Evolutionary conservation across 2,888 invertebrate genomes (phyloP), one percentile per base, ranked within the genome.

Genomic region (Hofmannophila pseudospretella): DNA sequence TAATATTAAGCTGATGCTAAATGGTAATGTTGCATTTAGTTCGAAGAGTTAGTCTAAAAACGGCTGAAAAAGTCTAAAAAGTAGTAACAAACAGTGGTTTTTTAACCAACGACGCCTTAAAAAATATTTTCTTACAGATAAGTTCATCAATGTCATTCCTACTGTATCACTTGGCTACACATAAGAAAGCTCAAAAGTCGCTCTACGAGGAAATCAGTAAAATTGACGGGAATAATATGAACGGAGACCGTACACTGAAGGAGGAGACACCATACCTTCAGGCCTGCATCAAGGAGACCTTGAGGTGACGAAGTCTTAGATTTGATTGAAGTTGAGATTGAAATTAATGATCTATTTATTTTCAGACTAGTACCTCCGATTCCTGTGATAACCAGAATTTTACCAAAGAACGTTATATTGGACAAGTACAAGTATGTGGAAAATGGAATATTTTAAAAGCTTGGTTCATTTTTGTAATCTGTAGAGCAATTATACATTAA

Each of bases 131-230:
- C 39, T 64, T 73, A 8, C 54, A 90, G 90, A 88, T 90, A 4
- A 77, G 89, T 0, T 90, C 90, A 42, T 88, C 90, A 1, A 85
- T 89, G 54, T 86, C 89, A 0, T 92, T 92, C 54, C 56, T 91
- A 16, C 50, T 94, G 37, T 94, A 93, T 58, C 88, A 90, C 53
- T 67, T 94, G 49, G 90, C 93, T 0, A 89, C 87, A 47, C 88
- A 91, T 61, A 91, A 90, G 28, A 82, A 89, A 39, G 81, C 84
- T 4, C 94, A 94, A 63, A 88, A 88, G 36, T 75, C 74, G 38
- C 71, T 93, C 0, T 86, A 85, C 45, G 78, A 89, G n/a, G 94
- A 94, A 77, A 73, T 92, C 12, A 61, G 61, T 22, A 51, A 58
- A 4, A 44, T 77, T 0, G 49, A 64, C 25, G 54, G 69, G 3